Base-by-base conservation (phyloP, 2,888 invertebrate species). In the Tetranychus piercei region DNA sequence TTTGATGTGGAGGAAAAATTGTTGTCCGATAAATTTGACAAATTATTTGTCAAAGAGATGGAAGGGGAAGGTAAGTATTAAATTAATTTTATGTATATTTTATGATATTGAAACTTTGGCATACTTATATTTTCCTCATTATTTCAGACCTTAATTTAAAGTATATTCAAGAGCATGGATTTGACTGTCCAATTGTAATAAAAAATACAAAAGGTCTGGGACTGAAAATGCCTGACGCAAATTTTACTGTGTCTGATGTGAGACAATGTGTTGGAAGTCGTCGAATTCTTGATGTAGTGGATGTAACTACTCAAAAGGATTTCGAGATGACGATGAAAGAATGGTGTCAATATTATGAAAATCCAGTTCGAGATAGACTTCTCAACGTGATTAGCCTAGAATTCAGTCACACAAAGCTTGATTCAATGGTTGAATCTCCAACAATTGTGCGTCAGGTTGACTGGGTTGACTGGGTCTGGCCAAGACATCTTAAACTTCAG, bases 391-490 rank as follows among this genome's bases (percentile, higher is more conserved):
- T 99, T 80, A 95, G 95, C 22, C 84, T 99, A 79, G 97, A 99
- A 84, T 97, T 96, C 83, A 94, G 65, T 22, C 93, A 94, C 83
- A 97, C 96, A 0, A 89, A 92, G 75, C 86, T 97, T 72, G 95
- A 95, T 84, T 90, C 92, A 82, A 94, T 92, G 82, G 90, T 97
- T 73, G 92, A 94, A 82, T 91, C 93, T 78, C 97, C 97, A 5
- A 87, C 89, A 34, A 87, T 97, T 76, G 87, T 96, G 4, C 87
- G 95, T 18, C 90, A 91, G 82, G 88, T 97, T 75, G 97, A 99
- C 85, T 99, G 97, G 97, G 95, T 97, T 11, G 95, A 97, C 81
- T 90, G 90, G 45, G 92, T 93, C 1, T 99, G 97, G 97, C 99
- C 99, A 1, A 85, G 90, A 69, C 92, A 94, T 82, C 85, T 96